These are phyloP conservation scores for Cathartes aura DNA, from an alignment of 2,113 vertebrate genomes.

Conservation along the genomic window DNA sequence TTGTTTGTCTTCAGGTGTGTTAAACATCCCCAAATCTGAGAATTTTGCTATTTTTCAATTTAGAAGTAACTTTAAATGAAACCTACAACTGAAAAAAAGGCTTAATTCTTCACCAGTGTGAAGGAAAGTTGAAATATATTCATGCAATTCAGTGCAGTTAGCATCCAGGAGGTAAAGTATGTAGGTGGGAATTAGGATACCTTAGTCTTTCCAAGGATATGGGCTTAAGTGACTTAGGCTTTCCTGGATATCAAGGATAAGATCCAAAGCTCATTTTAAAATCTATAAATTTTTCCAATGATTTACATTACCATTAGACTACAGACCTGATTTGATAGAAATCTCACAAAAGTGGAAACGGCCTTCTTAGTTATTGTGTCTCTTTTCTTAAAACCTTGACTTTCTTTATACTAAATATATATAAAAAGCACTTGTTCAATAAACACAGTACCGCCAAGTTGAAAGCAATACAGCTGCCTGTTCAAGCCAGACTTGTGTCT, in stretches of 20 bases:
- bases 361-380: not conserved
- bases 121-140: not conserved
- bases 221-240: not conserved
- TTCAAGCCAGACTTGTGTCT: not conserved
- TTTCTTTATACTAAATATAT: not conserved
- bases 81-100: not conserved
- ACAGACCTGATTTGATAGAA: not conserved
- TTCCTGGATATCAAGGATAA: not conserved
- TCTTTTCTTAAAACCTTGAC: not conserved
- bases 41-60: not conserved
- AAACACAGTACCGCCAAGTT: not conserved
- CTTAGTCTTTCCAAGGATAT: not conserved
- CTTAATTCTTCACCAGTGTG: not conserved
- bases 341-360: not conserved
- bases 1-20: not conserved
- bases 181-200: not conserved
- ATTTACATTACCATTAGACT: not conserved
- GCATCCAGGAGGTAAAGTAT: not conserved
- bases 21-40: not conserved
- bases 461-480: not conserved
- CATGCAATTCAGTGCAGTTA: not conserved
- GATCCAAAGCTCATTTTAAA: not conserved
- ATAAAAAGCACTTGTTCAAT: not conserved
- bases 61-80: not conserved
- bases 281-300: not conserved